A percentile compares a stretch with the other conserved stretches of the same genome.
These are phyloP conservation scores for Pongo abelii DNA, from an alignment of 2,113 vertebrate species.

Conservation along the genomic window DNA sequence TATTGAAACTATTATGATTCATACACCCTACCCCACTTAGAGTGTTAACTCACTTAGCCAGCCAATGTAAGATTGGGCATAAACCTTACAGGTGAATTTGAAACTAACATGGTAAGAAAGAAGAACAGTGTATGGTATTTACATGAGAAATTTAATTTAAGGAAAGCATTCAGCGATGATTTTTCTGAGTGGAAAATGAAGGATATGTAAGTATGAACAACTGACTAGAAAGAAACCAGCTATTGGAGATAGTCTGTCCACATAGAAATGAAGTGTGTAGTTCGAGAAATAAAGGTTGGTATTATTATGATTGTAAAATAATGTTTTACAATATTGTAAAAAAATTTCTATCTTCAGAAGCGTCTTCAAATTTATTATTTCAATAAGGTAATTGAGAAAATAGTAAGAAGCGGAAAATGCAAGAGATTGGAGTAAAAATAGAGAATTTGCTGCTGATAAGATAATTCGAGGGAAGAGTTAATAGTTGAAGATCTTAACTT, in stretches of 20 bases:
- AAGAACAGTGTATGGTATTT: neutral
- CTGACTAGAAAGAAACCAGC: neutral
- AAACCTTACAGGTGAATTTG: neutral
- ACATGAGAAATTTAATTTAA: neutral
- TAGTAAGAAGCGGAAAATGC: neutral
- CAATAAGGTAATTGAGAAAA: neutral
- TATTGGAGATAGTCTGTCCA: neutral
- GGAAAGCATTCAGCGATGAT: neutral
- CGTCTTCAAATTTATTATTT: neutral
- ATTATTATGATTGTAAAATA: too few species aligned
- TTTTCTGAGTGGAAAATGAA: constrained; percentile 2
- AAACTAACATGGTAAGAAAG: neutral
- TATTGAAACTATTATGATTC: neutral
- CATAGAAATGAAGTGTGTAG: neutral
- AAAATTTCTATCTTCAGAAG: constrained; percentile 5
- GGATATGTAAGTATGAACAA: neutral
- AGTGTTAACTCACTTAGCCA: neutral
- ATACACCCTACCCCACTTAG: neutral
- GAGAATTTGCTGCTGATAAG: neutral
- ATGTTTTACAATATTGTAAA: neutral
- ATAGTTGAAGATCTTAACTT: neutral
- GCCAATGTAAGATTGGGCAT: neutral
- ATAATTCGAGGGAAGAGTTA: neutral
- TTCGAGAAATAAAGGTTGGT: neutral
- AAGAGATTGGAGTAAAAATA: neutral